phyloP scores from a whole-genome alignment of 2,888 invertebrate genomes.

The Athalia circularis region DNA sequence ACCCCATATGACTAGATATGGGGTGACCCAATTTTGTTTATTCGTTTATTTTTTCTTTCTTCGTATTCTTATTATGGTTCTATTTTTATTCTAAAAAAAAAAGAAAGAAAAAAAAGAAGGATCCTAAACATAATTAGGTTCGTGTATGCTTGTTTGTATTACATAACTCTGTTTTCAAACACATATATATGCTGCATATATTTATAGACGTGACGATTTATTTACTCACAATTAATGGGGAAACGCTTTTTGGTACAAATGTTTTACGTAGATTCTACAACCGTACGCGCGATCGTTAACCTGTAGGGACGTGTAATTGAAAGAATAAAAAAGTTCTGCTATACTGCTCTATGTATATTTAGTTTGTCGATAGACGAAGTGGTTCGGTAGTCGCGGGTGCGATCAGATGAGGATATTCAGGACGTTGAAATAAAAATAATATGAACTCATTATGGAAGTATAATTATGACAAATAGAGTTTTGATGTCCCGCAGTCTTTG shows the following conservation, averaged over 20 bases:
- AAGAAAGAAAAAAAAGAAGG: not conserved
- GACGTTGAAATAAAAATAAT: conserved; percentile 9
- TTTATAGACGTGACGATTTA: conserved; percentile 39
- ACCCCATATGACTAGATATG: not conserved
- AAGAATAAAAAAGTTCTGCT: not conserved
- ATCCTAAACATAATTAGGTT: not conserved
- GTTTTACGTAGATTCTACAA: conserved; percentile 11
- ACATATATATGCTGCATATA: not conserved
- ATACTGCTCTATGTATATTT: not conserved
- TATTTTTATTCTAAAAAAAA: not conserved
- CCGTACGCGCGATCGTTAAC: conserved; percentile 4
- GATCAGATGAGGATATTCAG: not conserved
- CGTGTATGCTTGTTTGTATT: not conserved
- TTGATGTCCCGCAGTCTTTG: not conserved
- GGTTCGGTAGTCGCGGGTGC: not conserved
- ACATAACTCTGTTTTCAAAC: not conserved
- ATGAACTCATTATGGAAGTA: not conserved
- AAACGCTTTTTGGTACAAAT: conserved; percentile 4
- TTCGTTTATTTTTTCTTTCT: not conserved
- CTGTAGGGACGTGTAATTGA: not conserved
- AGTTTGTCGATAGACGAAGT: conserved; percentile 12
- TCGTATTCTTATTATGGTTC: not conserved
- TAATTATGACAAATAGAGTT: not conserved
- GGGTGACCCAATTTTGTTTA: not conserved
- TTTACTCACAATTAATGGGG: conserved; percentile 38